Percentiles rank a stretch among this genome's conserved stretches.
These are phyloP conservation scores for Cercopithecus mona DNA, from an alignment of 2,113 vertebrate species.

Conservation along the genomic window DNA sequence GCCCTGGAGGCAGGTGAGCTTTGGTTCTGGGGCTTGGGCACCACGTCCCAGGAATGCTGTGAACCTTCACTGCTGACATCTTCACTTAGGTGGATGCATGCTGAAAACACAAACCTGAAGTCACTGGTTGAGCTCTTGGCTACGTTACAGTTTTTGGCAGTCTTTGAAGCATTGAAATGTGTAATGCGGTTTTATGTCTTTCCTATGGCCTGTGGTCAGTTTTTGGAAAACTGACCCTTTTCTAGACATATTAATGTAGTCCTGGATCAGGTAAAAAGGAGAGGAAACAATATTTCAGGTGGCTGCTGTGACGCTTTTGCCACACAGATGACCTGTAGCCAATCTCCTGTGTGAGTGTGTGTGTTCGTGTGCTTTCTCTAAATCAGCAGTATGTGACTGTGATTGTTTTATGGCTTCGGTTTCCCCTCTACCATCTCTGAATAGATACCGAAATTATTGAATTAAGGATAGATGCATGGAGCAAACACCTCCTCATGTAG, in stretches of 20 bases:
- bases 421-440: not conserved
- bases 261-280: not conserved
- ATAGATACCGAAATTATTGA: not conserved
- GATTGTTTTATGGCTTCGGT: not conserved
- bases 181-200: not conserved
- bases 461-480: conserved; percentile 8
- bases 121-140: not conserved
- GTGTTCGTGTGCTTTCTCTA: not conserved
- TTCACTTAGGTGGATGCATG: not conserved
- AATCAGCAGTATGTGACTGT: not conserved
- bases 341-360: not conserved
- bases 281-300: not conserved
- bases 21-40: not conserved
- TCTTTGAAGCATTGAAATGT: not conserved
- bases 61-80: not conserved
- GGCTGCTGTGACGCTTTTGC: not conserved
- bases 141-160: not conserved
- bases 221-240: not conserved
- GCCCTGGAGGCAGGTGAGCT: not conserved
- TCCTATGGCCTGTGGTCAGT: not conserved
- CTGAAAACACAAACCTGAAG: not conserved
- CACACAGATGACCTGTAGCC: not conserved
- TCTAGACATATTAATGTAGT: not conserved
- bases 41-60: not conserved
- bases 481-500: not conserved